Percentiles rank a stretch among this genome's conserved stretches.
Evolutionary conservation across 2,113 vertebrate species (phyloP).

Genomic region (Caranx ignobilis): DNA sequence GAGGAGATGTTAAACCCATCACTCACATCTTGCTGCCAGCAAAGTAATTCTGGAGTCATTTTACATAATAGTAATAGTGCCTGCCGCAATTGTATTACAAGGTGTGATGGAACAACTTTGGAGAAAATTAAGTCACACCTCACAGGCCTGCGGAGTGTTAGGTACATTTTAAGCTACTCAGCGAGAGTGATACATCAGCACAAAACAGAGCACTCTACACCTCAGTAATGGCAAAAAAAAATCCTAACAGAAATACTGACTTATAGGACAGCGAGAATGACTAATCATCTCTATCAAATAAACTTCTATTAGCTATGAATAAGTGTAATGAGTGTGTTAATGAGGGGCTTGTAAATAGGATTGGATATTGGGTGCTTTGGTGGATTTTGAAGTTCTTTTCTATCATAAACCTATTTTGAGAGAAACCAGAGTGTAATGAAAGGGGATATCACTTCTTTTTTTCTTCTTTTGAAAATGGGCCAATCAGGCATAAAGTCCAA

Average conservation of each 20-base stretch:
- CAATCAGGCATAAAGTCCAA: constrained; percentile 75
- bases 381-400: constrained; percentile 15
- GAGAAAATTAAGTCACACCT: constrained; percentile 61
- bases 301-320: background rate
- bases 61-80: constrained; percentile 20
- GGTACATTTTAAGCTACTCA: constrained; percentile 25
- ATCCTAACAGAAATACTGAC: constrained; percentile 5
- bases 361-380: background rate
- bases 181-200: constrained; percentile 18
- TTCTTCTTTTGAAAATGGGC: constrained; percentile 55
- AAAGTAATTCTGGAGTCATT: constrained; percentile 36
- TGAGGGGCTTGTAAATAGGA: background rate
- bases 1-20: constrained; percentile 26
- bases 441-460: constrained; percentile 64
- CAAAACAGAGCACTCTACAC: constrained; percentile 31
- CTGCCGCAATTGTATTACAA: constrained; percentile 42
- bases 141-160: constrained; percentile 19
- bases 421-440: constrained; percentile 68
- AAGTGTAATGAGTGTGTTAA: background rate
- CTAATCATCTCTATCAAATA: background rate
- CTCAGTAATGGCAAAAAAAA: constrained; percentile 21
- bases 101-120: constrained; percentile 40
- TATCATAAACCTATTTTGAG: constrained; percentile 55
- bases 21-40: constrained; percentile 6
- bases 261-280: constrained; percentile 2